phyloP scores from a whole-genome alignment of 2,113 vertebrate species.

The Tonatia bakeri region DNA sequence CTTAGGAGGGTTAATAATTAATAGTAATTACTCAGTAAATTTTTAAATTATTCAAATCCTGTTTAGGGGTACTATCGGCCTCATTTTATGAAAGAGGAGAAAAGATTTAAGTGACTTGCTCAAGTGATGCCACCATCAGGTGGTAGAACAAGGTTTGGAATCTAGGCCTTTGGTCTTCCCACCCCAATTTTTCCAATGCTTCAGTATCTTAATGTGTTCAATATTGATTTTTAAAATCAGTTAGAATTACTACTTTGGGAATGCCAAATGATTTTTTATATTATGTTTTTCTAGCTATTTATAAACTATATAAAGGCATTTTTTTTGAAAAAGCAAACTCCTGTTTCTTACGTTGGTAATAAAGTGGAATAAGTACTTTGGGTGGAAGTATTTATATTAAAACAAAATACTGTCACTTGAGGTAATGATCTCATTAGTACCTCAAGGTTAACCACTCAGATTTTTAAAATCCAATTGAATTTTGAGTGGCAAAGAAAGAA shows the following conservation, averaged over 20 bases:
- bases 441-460: neutral
- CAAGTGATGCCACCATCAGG: neutral
- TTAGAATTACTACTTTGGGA: slow-evolving; percentile 7
- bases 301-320: neutral
- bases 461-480: slow-evolving; percentile 10
- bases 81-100: neutral
- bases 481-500: neutral
- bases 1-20: neutral
- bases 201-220: neutral
- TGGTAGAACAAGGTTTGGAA: neutral
- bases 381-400: neutral
- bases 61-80: neutral
- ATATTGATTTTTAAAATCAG: neutral
- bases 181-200: neutral
- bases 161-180: neutral
- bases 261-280: neutral
- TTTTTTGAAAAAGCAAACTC: neutral
- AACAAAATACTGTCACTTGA: neutral
- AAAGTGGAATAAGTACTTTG: neutral
- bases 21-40: neutral
- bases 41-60: neutral
- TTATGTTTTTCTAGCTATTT: slow-evolving; percentile 24
- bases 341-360: neutral
- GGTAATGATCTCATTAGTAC: neutral
- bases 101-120: neutral